Evolutionary conservation across 1,140 invertebrate genomes (phyloP).

Genomic region (Laodelphax striatellus): DNA sequence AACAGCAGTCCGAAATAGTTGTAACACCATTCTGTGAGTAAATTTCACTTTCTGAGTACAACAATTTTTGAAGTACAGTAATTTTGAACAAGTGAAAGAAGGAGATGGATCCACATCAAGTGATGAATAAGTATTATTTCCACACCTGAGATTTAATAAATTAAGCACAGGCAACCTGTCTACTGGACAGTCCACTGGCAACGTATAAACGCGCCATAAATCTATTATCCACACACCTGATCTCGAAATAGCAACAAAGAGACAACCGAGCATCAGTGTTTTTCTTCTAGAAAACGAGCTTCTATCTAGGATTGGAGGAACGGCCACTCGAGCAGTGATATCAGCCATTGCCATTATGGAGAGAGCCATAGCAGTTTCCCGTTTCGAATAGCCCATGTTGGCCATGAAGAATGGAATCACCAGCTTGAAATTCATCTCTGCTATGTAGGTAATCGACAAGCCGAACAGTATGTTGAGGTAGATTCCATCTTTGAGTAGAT

Average conservation of each 20-base stretch:
- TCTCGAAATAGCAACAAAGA: conserved; percentile 52
- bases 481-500: conserved; percentile 49
- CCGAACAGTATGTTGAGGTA: conserved; percentile 56
- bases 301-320: conserved; percentile 59
- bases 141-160: no score
- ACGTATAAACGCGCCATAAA: no score
- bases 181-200: no score
- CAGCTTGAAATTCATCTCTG: conserved; percentile 53
- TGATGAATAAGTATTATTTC: no score
- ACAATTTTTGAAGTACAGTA: no score
- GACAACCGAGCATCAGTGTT: conserved; percentile 51
- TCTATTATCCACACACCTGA: conserved; percentile 38
- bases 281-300: conserved; percentile 50
- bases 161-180: no score
- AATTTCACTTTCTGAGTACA: no score
- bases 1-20: no score
- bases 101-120: no score
- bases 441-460: conserved; percentile 49
- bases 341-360: conserved; percentile 20
- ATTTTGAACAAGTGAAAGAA: no score
- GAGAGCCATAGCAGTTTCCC: conserved; percentile 26
- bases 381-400: conserved; percentile 44
- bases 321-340: conserved; percentile 17
- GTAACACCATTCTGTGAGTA: no score
- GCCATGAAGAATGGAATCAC: conserved; percentile 51